These are phyloP conservation scores for Synanthedon andrenaeformis DNA, from an alignment of 2,888 invertebrate genomes.

Conservation along the genomic window DNA sequence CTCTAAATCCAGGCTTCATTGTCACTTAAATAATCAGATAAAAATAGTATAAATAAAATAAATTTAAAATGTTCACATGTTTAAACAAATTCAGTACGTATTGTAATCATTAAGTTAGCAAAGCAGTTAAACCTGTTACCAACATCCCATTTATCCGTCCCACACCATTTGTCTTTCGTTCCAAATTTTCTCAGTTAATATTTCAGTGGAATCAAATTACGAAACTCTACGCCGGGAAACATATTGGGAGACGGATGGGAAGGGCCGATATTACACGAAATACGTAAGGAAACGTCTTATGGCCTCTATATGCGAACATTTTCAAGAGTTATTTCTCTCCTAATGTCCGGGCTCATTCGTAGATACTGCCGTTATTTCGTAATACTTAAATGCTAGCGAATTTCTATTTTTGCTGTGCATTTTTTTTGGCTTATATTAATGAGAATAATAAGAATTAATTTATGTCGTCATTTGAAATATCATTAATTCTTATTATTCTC, in stretches of 20 bases:
- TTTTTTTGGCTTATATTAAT: too few species aligned
- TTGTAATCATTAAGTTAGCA: constrained; percentile 14
- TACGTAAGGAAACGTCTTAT: constrained; percentile 40
- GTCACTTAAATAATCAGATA: too few species aligned
- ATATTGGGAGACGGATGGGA: constrained; percentile 47
- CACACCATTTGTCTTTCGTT: constrained; percentile 33
- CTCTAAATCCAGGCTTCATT: too few species aligned
- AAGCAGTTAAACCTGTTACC: constrained; percentile 17
- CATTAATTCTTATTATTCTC: too few species aligned
- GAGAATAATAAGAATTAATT: too few species aligned
- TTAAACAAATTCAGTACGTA: constrained; percentile 19
- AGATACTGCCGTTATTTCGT: constrained; percentile 26
- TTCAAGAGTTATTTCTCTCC: constrained; percentile 41
- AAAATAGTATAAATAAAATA: background rate
- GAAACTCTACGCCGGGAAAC: constrained; percentile 35
- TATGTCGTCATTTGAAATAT: too few species aligned
- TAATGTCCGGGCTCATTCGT: constrained; percentile 36
- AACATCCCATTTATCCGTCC: constrained; percentile 8
- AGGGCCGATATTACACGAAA: constrained; percentile 34
- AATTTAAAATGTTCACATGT: background rate
- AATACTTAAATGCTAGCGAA: constrained; percentile 13
- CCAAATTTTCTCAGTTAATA: constrained; percentile 54
- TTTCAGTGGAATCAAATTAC: constrained; percentile 62
- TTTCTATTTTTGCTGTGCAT: background rate
- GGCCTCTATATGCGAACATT: constrained; percentile 46